Evolutionary conservation across 2,888 invertebrate species (phyloP), one percentile per base, ranked within the genome.

Genomic region (Phyllotreta cruciferae): DNA sequence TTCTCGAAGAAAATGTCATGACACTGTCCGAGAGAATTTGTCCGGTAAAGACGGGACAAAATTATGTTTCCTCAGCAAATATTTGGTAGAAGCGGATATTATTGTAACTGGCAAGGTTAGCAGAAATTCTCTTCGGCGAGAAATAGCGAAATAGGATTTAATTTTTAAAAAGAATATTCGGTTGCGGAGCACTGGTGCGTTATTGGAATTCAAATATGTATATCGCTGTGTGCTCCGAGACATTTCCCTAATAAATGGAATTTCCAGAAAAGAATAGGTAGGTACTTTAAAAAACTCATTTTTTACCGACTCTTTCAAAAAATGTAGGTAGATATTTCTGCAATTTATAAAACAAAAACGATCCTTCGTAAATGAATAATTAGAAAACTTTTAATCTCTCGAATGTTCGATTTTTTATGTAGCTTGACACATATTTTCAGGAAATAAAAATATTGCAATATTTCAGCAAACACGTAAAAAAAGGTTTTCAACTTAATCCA

Each of bases 1-100:
- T 37, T 37, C 52, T 52, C 6, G 38, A 14, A 11, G 52, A 52
- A 52, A 52, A 52, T 13, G 38, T 52, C 49, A 49, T 9, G 35
- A 49, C n/a, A 14, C 47, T 24, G 47, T 24, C 47, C 47, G 47
- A 24, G 47, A 3, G 24, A 47, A 47, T 47, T 47, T 47, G 47
- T 24, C 50, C 36, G 36, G 36, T 50, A 50, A 50, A 50, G 50
- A 50, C 50, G n/a, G 52, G 8, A 9, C 52, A 11, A 72, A 73
- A 74, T 74, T 71, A 71, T 74, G 73, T 75, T 75, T 70, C 65
- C 71, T 70, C 70, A 67, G 70, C 71, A 73, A 73, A 73, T 72
- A 73, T 73, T 71, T 72, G 64, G 53, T 54, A 65, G 63, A 65
- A 69, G 71, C 69, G 67, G 67, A 73, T 71, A 70, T 71, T 72